These are phyloP conservation scores for Cebidichthys violaceus DNA, from an alignment of 2,113 vertebrate genomes.

Conservation along the genomic window DNA sequence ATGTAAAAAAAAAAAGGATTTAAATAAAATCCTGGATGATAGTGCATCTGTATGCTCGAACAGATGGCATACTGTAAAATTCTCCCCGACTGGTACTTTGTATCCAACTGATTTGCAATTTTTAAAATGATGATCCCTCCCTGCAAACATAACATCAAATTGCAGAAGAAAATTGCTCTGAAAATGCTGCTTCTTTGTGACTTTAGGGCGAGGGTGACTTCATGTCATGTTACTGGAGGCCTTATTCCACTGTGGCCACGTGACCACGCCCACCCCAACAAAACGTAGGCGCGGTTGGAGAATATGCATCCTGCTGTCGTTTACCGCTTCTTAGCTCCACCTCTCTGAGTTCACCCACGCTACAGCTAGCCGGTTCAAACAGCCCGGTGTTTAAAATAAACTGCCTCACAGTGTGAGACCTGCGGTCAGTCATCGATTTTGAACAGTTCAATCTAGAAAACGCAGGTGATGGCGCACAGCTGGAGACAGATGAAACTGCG, in stretches of 20 bases:
- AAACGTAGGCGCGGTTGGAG: background rate
- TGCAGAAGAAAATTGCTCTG: background rate
- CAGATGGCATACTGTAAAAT: constrained; percentile 10
- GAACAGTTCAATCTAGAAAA: background rate
- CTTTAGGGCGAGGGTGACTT: background rate
- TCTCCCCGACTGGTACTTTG: background rate
- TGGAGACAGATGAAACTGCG: constrained; percentile 7
- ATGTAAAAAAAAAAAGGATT: background rate
- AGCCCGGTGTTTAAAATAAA: background rate
- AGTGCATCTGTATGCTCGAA: background rate
- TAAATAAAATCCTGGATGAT: background rate
- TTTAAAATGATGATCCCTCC: background rate
- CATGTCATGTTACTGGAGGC: background rate
- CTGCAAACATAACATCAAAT: background rate
- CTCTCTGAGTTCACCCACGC: background rate
- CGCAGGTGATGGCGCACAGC: constrained; percentile 9
- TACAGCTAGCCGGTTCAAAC: background rate
- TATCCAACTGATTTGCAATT: background rate
- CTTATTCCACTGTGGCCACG: background rate
- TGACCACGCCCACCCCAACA: background rate
- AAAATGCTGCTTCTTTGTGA: background rate
- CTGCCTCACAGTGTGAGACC: background rate
- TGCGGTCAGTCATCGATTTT: background rate
- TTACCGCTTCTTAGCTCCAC: background rate
- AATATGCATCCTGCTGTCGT: background rate